Evolutionary conservation across 2,888 invertebrate species (phyloP).

Genomic region (Galerucella calmariensis): DNA sequence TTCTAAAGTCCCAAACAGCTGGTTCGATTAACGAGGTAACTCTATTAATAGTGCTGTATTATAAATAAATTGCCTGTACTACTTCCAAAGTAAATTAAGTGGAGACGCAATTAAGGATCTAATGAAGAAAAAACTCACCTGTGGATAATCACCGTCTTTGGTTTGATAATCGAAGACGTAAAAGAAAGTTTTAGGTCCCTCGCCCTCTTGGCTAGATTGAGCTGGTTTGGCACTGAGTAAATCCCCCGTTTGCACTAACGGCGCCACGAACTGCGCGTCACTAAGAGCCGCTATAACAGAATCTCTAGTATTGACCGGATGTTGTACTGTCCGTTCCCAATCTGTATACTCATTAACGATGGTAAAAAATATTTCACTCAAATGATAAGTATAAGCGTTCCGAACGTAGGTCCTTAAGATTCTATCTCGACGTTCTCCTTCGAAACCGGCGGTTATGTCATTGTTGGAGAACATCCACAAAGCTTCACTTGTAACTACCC

Average conservation of each 20-base stretch:
- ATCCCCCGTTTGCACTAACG: conserved; percentile 87
- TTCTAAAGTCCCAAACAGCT: too few relatives aligned
- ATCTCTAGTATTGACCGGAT: conserved; percentile 88
- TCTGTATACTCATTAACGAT: conserved; percentile 98
- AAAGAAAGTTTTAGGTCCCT: conserved; percentile 86
- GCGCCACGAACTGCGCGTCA: conserved; percentile 94
- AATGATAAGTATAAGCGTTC: conserved; percentile 94
- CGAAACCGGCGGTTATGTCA: conserved; percentile 86
- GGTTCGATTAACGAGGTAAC: too few relatives aligned
- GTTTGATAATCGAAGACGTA: conserved; percentile 94
- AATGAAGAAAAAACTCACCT: conserved; percentile 68
- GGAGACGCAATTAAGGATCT: too few relatives aligned
- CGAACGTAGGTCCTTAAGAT: conserved; percentile 92
- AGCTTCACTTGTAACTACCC: conserved; percentile 92
- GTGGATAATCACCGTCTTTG: conserved; percentile 88
- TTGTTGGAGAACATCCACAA: conserved; percentile 88
- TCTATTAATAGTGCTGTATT: too few relatives aligned
- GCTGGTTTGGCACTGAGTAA: conserved; percentile 78
- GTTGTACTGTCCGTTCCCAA: conserved; percentile 93
- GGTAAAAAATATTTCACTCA: conserved; percentile 96
- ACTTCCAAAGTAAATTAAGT: too few relatives aligned
- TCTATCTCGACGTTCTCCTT: conserved; percentile 87
- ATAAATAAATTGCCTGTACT: too few relatives aligned
- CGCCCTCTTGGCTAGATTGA: conserved; percentile 68
- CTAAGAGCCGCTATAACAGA: conserved; percentile 92